phyloP scores from a whole-genome alignment of 2,888 invertebrate species.

The Galeopsomyia nigrocyanea region DNA sequence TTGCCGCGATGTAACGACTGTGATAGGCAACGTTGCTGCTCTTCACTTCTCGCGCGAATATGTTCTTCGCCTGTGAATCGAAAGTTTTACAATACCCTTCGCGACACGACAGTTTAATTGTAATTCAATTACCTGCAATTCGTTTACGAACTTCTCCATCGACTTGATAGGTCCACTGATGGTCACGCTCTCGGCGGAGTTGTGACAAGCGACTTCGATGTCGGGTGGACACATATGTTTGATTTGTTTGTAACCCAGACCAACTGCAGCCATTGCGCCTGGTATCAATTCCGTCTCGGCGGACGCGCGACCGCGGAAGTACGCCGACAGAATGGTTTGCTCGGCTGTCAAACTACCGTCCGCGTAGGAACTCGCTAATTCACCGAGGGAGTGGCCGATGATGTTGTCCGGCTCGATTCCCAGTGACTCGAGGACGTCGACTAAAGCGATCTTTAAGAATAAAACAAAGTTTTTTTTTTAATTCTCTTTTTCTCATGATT shows the following conservation, averaged over 20 bases:
- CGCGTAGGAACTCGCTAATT: slow-evolving; percentile 94
- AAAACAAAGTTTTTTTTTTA: neutral
- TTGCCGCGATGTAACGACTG: slow-evolving; percentile 83
- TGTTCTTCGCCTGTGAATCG: slow-evolving; percentile 73
- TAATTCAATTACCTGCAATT: slow-evolving; percentile 67
- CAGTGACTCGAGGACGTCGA: slow-evolving; percentile 74
- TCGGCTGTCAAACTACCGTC: slow-evolving; percentile 86
- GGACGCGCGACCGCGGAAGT: slow-evolving; percentile 60
- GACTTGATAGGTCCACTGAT: slow-evolving; percentile 86
- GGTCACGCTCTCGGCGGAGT: slow-evolving; percentile 86
- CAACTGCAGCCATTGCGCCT: slow-evolving; percentile 92
- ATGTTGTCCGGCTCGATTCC: slow-evolving; percentile 81
- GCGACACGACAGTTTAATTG: neutral
- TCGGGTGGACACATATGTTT: slow-evolving; percentile 79
- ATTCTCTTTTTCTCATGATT: neutral
- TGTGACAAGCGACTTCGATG: slow-evolving; percentile 90
- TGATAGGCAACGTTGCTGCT: slow-evolving; percentile 93
- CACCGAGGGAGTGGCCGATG: slow-evolving; percentile 94
- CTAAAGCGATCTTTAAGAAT: slow-evolving; percentile 73
- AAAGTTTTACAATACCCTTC: neutral
- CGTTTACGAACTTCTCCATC: slow-evolving; percentile 76
- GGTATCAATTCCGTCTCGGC: slow-evolving; percentile 68
- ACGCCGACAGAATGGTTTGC: slow-evolving; percentile 61
- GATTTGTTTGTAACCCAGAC: slow-evolving; percentile 75
- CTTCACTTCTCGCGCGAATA: slow-evolving; percentile 87